Evolutionary conservation across 1,140 invertebrate species (phyloP).

Genomic region (Papilio aristodemus): DNA sequence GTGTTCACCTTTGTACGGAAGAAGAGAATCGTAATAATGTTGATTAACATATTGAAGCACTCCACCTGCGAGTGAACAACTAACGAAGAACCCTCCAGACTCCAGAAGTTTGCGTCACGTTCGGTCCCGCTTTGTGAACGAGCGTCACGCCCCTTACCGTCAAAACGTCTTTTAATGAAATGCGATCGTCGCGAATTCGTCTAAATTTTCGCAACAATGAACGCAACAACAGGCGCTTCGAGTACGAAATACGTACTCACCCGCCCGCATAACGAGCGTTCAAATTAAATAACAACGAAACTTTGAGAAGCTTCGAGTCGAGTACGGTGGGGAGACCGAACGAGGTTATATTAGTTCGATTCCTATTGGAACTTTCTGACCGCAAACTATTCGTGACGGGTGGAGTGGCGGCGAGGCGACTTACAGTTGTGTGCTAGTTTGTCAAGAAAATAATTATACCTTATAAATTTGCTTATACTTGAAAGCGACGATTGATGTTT

Average conservation of each 20-base stretch:
- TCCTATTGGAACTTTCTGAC: conserved; percentile 66
- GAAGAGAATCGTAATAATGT: conserved; percentile 30
- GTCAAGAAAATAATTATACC: conserved; percentile 34
- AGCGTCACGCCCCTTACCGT: conserved; percentile 58
- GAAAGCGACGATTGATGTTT: conserved; percentile 2
- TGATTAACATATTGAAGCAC: conserved; percentile 54
- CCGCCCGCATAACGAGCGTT: conserved; percentile 63
- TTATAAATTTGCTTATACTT: neutral
- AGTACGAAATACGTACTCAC: conserved; percentile 45
- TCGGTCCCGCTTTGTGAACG: conserved; percentile 65
- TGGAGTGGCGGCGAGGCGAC: conserved; percentile 39
- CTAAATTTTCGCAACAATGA: conserved; percentile 73
- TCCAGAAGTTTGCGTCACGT: conserved; percentile 64
- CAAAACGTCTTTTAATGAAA: conserved; percentile 73
- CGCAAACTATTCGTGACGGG: conserved; percentile 65
- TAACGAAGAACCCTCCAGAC: conserved; percentile 66
- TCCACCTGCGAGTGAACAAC: conserved; percentile 61
- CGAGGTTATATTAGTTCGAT: conserved; percentile 66
- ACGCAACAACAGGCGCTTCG: conserved; percentile 52
- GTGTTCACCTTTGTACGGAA: conserved; percentile 26
- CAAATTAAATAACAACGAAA: conserved; percentile 75
- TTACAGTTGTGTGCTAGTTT: conserved; percentile 47
- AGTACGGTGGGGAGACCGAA: conserved; percentile 51
- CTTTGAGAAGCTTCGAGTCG: conserved; percentile 57
- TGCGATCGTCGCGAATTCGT: conserved; percentile 70